Conservation (phyloP, 1,140 invertebrate genomes). For the Branchinecta lynchi region DNA sequence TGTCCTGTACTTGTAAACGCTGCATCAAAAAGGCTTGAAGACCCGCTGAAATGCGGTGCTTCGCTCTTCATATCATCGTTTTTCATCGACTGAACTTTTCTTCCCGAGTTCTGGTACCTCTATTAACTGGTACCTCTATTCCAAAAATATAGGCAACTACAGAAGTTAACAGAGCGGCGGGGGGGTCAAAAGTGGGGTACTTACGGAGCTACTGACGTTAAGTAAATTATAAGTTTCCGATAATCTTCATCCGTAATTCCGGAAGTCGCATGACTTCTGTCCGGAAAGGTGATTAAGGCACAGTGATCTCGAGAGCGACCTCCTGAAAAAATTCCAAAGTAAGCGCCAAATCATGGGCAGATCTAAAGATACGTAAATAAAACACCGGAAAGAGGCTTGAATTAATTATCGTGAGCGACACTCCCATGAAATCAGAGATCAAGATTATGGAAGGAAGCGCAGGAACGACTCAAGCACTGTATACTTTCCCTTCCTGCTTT, state of each 20-base stretch:
- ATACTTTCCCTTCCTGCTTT: too few relatives aligned
- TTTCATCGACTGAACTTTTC: too few relatives aligned
- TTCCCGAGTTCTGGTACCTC: too few relatives aligned
- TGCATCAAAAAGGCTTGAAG: too few relatives aligned
- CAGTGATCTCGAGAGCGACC: constrained; percentile 77
- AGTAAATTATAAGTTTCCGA: constrained; percentile 75
- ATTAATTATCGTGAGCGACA: neutral
- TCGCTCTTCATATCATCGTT: too few relatives aligned
- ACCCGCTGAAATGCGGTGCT: too few relatives aligned
- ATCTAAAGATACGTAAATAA: neutral
- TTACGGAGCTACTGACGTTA: constrained; percentile 85
- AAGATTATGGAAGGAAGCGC: neutral
- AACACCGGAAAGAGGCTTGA: neutral
- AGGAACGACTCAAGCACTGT: neutral
- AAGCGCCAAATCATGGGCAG: constrained; percentile 10
- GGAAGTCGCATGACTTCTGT: constrained; percentile 67
- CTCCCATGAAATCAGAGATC: constrained; percentile 2
- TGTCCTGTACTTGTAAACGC: too few relatives aligned
- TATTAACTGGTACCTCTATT: too few relatives aligned
- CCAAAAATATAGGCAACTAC: neutral
- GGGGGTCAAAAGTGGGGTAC: constrained; percentile 28
- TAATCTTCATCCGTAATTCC: constrained; percentile 64
- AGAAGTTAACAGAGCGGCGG: neutral
- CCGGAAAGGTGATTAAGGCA: constrained; percentile 83
- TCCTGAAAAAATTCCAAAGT: constrained; percentile 36